phyloP scores from a whole-genome alignment of 2,888 invertebrate genomes.

The Notocelia uddmanniana region DNA sequence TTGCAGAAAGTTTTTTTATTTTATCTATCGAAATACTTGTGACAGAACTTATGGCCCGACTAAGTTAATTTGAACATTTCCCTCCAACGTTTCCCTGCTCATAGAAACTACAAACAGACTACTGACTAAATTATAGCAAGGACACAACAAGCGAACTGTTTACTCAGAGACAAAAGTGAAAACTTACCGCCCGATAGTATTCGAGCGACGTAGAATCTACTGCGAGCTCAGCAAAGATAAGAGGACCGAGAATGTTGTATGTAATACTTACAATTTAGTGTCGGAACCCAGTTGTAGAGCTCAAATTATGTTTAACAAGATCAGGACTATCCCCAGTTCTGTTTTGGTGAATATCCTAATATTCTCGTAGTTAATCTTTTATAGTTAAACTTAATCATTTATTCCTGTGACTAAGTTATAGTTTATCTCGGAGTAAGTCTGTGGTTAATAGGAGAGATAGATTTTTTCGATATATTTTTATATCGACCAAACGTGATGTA shows the following conservation, averaged over 20 bases:
- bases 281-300: constrained; percentile 9
- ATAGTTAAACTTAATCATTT: too few relatives aligned
- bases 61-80: constrained; percentile 11
- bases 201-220: constrained; percentile 31
- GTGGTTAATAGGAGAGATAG: too few relatives aligned
- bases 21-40: too few relatives aligned
- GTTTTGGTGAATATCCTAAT: neutral
- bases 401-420: too few relatives aligned
- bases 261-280: constrained; percentile 13
- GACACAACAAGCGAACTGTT: constrained; percentile 15
- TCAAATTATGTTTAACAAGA: constrained; percentile 1
- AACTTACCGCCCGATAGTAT: constrained; percentile 32
- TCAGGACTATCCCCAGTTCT: neutral
- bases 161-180: constrained; percentile 28
- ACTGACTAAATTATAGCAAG: neutral
- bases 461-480: too few relatives aligned
- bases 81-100: neutral
- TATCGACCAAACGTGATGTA: too few relatives aligned
- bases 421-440: too few relatives aligned
- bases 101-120: constrained; percentile 4
- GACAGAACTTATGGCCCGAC: too few relatives aligned
- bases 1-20: too few relatives aligned
- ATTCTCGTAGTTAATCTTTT: too few relatives aligned
- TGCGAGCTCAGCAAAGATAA: constrained; percentile 22
- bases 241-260: constrained; percentile 9